Evolutionary conservation across 2,888 invertebrate species (phyloP).

Genomic region (Balanococcus diminutus): DNA sequence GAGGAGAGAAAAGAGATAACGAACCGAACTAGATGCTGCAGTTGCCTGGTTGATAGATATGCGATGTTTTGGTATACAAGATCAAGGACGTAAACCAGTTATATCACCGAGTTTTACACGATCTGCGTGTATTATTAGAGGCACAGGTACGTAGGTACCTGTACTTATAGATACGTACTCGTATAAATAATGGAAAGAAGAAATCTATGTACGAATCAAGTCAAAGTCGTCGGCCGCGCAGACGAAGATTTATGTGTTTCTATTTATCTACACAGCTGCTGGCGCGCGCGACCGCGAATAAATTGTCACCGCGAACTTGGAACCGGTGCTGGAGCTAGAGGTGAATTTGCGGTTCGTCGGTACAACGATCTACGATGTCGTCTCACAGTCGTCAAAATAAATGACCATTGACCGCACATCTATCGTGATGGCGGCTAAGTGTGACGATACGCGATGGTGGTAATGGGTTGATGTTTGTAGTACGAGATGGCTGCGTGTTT

Average conservation of each 20-base stretch:
- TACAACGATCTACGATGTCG: neutral
- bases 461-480: neutral
- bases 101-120: conserved; percentile 39
- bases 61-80: conserved; percentile 42
- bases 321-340: neutral
- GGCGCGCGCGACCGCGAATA: neutral
- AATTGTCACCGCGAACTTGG: neutral
- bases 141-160: no score
- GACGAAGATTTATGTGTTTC: conserved; percentile 23
- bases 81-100: conserved; percentile 54
- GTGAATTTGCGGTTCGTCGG: neutral
- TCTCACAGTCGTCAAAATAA: neutral
- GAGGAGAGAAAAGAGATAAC: neutral
- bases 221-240: neutral
- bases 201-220: neutral
- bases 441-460: neutral
- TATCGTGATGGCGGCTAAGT: neutral
- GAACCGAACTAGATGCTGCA: neutral
- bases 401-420: neutral
- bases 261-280: neutral
- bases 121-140: neutral
- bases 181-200: neutral
- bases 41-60: conserved; percentile 26
- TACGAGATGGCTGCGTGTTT: neutral
- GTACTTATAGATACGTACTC: neutral